Conservation (phyloP, 2,888 invertebrate species). For the Drosophila paracracens region DNA sequence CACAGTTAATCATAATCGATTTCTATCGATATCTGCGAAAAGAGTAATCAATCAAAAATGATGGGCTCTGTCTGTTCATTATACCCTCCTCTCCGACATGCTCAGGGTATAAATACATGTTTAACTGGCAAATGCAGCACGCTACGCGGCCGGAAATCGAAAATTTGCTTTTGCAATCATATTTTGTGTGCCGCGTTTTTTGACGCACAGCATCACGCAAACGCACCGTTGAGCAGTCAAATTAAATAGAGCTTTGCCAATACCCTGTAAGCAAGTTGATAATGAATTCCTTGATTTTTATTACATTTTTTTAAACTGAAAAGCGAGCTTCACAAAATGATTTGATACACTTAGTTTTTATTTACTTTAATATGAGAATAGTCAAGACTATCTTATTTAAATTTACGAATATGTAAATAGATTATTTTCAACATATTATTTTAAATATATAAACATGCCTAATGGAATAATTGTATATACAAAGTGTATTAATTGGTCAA, state of each 20-base stretch:
- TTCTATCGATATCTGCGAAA: background rate
- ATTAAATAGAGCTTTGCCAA: conserved; percentile 1
- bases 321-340: background rate
- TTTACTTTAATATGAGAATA: background rate
- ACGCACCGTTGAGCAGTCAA: conserved; percentile 39
- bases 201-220: conserved; percentile 28
- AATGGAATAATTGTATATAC: background rate
- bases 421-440: background rate
- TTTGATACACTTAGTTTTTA: background rate
- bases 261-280: background rate
- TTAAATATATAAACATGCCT: background rate
- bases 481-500: background rate
- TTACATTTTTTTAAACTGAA: background rate
- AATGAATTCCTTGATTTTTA: background rate
- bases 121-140: conserved; percentile 41
- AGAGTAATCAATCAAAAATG: background rate
- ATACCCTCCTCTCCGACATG: background rate
- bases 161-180: conserved; percentile 33
- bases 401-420: too few species aligned
- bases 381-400: background rate
- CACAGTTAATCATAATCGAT: background rate
- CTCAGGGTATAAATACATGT: conserved; percentile 35
- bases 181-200: conserved; percentile 11
- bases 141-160: conserved; percentile 68
- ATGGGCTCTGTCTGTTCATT: too few species aligned